Evolutionary conservation across 2,797 vertebrate genomes (phyloP), one percentile per base, ranked within the genome.

Genomic region (Limnodromus scolopaceus): DNA sequence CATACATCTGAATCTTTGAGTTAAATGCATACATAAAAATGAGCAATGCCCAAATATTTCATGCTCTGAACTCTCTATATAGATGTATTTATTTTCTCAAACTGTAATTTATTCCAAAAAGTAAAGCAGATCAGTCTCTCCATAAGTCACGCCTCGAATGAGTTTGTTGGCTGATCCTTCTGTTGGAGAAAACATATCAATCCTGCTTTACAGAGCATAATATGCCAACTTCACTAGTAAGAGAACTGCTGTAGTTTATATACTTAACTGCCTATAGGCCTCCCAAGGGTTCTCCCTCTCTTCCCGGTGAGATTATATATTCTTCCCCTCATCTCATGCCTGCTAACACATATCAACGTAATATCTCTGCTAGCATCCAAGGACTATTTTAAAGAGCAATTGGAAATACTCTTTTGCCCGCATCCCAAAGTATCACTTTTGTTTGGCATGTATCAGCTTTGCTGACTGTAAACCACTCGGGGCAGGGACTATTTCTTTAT

Each of bases 51-150:
- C 63, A 60, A 63, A 79, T 45, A 48, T 75, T 84, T 55, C 60
- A 39, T 28, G 30, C 30, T 75, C 70, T 88, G 55, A 79, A 86
- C 46, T 53, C 54, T 89, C 74, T 83, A 32, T 74, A 84, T 49
- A 87, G 85, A 92, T 54, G 30, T 46, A 86, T 84, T 92, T 93
- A 75, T 88, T 93, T 95, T 82, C 77, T 95, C 70, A 86, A 94
- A 76, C 10, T 55, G 77, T 55, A 92, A 84, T 89, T 96, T 89
- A 75, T 90, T 96, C 24, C 25, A 76, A 90, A 91, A 96, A 95
- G 71, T 39, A 78, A 93, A 89, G 74, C 0, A 0, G 55, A 89
- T 80, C 60, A 61, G 53, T 34, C 11, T 95, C 53, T 83, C 54
- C 7, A 0, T 49, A 87, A 87, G 38, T 49, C 57, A 94, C 0